phyloP scores from a whole-genome alignment of 2,888 invertebrate genomes.

The Thecophora atra region DNA sequence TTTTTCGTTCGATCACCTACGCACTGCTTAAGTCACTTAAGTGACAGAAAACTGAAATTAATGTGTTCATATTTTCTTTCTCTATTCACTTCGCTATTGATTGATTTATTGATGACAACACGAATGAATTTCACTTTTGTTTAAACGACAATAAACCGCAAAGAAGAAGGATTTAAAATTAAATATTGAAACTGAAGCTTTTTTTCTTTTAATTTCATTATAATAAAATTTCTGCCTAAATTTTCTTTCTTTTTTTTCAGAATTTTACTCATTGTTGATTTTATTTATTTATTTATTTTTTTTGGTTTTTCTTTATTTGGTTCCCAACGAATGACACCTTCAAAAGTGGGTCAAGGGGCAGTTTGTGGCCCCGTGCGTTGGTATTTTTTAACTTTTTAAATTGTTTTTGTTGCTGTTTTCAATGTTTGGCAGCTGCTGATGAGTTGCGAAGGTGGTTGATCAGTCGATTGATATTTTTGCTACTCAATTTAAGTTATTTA shows the following conservation, averaged over 20 bases:
- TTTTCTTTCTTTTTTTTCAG: not conserved
- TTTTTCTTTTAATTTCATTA: not conserved
- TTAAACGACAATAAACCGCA: too few species aligned
- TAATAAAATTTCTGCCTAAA: too few species aligned
- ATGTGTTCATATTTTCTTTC: too few species aligned
- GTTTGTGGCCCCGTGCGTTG: conserved; percentile 49
- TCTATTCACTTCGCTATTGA: too few species aligned
- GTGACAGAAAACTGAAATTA: too few species aligned
- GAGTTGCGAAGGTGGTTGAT: conserved; percentile 4
- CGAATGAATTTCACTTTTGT: too few species aligned
- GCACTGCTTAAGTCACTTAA: too few species aligned
- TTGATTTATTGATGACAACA: too few species aligned
- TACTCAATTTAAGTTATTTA: not conserved
- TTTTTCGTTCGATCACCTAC: too few species aligned
- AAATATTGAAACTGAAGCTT: not conserved
- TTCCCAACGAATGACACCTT: conserved; percentile 33
- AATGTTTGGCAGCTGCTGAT: not conserved
- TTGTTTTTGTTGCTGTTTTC: conserved; percentile 14
- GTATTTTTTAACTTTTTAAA: conserved; percentile 32
- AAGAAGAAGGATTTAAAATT: too few species aligned
- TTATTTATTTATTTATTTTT: not conserved
- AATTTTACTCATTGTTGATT: not conserved
- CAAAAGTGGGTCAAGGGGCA: conserved; percentile 58
- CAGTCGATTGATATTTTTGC: too few species aligned
- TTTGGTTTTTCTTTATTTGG: not conserved